Evolutionary conservation across 2,797 vertebrate genomes (phyloP), one percentile per base, ranked within the genome.

Genomic region (Peromyscus aztecus): DNA sequence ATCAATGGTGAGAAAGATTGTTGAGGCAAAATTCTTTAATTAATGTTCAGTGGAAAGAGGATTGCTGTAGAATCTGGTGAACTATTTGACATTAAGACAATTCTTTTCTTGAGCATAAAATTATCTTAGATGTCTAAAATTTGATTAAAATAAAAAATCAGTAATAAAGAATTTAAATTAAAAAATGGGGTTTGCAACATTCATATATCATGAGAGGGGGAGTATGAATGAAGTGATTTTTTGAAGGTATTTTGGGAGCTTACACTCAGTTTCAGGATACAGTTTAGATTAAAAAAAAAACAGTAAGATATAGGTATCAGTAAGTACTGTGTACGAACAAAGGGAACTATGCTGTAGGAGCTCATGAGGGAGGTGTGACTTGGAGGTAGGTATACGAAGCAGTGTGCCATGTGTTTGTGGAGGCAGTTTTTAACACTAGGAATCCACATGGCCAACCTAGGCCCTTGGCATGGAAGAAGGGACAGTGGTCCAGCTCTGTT

Each of bases 11-110:
- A 91, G 10, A 52, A 65, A 87, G 37, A 3, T 52, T 88, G 23
- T 88, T 92, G 67, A 89, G 80, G 24, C 83, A 27, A 4, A 91
- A n/a, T n/a, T 91, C 40, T 52, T 95, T 90, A 90, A n/a, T 85
- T 93, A 78, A 89, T 29, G 34, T 95, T n/a, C 4, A 78, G 0
- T 84, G 29, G 34, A 93, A 14, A 94, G 12, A 80, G 29, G 75
- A 61, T 61, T 75, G 0, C 57, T 91, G 34, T 93, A 93, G 23
- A 94, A 65, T 69, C 57, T 75, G 34, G 17, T 57, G n/a, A 37
- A 43, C 52, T 61, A 91, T 93, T 87, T 90, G 83, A 89, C 40
- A 63, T 3, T 63, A 83, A 71, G 11, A 6, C 75, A 63, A 87
- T 89, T 86, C 31, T 94, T 91, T 93, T 77, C 34, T 29, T 91